A percentile compares a stretch with the other conserved stretches of the same genome.
phyloP scores from a whole-genome alignment of 2,113 vertebrate genomes.

The Numida meleagris region DNA sequence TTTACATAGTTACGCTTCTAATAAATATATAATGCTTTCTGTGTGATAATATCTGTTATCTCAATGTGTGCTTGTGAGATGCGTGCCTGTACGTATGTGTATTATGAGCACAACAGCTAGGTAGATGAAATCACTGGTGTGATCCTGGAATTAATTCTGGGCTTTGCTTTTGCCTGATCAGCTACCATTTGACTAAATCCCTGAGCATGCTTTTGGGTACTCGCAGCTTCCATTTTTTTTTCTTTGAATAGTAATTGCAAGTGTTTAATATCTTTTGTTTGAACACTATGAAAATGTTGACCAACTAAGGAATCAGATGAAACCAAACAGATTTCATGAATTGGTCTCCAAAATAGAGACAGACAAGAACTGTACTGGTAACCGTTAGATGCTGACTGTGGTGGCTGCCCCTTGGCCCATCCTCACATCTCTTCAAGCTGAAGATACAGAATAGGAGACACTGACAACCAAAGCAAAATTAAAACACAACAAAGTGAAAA shows the following conservation, averaged over 20 bases:
- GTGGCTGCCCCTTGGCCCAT: neutral
- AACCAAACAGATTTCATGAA: neutral
- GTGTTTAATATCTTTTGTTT: neutral
- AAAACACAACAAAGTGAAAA: slow-evolving; percentile 6
- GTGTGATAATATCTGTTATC: neutral
- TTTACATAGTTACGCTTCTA: neutral
- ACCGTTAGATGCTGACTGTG: neutral
- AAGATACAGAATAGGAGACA: neutral
- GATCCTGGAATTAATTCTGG: neutral
- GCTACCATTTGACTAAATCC: neutral
- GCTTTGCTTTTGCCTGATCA: neutral
- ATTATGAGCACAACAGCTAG: neutral
- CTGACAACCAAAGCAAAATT: neutral
- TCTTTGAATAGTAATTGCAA: neutral
- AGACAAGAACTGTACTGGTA: neutral
- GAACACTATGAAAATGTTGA: neutral
- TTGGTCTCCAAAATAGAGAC: neutral
- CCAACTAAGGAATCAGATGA: neutral
- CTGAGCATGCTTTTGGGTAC: neutral
- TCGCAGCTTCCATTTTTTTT: neutral
- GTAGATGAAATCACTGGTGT: neutral
- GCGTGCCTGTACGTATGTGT: neutral
- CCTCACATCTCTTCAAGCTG: neutral
- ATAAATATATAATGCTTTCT: neutral
- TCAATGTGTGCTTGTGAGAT: neutral